Conservation (phyloP, 1,140 invertebrate species). For the Ceratosolen solmsi region DNA sequence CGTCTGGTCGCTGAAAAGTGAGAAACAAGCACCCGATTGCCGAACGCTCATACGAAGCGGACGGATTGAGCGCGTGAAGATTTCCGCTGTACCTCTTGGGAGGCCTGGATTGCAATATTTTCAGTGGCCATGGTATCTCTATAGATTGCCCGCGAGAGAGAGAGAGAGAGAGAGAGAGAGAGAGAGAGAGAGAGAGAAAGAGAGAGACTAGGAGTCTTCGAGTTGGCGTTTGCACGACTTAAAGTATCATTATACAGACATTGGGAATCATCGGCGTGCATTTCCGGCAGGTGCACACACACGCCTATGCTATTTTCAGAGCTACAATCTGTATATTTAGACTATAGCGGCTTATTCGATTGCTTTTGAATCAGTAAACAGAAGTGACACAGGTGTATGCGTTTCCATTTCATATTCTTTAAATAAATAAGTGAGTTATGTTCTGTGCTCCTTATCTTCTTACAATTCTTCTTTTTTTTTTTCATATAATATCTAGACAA, state of each 20-base stretch:
- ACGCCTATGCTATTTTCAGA: not conserved
- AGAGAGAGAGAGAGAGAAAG: not conserved
- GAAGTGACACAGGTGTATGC: not conserved
- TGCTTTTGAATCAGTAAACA: not conserved
- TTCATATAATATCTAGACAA: not conserved
- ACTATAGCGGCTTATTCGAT: not conserved
- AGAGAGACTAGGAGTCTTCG: not conserved
- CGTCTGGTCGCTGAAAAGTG: constrained; percentile 30
- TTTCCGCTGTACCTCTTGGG: constrained; percentile 21
- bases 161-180: no score
- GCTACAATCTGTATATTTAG: not conserved
- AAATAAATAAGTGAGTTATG: not conserved
- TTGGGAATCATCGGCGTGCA: constrained; percentile 17
- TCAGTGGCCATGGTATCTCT: not conserved
- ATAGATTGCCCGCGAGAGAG: not conserved
- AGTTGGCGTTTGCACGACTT: not conserved
- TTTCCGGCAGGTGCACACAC: constrained; percentile 31
- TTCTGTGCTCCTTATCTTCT: not conserved
- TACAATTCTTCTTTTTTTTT: no score
- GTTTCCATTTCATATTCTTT: not conserved
- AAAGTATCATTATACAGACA: constrained; percentile 43
- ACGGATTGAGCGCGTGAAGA: not conserved
- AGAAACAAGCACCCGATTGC: constrained; percentile 22
- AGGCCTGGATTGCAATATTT: constrained; percentile 4
- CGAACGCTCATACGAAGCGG: constrained; percentile 39